A percentile compares a stretch with the other conserved stretches of the same genome.
Evolutionary conservation across 2,113 vertebrate species (phyloP).

Genomic region (Ahaetulla prasina): DNA sequence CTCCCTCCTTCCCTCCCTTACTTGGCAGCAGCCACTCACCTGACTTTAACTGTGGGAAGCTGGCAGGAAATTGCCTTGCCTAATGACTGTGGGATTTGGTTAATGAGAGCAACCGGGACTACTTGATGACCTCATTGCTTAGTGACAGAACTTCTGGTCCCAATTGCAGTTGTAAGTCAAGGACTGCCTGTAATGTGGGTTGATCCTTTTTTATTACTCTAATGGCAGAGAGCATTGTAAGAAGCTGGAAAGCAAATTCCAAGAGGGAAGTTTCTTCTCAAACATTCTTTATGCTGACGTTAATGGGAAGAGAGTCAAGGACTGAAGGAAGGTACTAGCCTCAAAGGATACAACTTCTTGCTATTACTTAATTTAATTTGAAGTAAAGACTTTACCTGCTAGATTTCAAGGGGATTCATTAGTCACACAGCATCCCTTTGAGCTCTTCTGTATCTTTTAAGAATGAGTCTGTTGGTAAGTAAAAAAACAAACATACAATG

Average conservation of each 20-base stretch:
- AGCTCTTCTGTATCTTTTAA: not conserved
- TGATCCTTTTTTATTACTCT: not conserved
- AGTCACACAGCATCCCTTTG: not conserved
- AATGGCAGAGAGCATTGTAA: not conserved
- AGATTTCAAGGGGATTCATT: not conserved
- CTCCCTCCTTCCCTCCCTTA: not conserved
- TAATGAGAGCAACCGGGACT: not conserved
- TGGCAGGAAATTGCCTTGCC: too few species aligned
- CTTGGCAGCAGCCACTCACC: not conserved
- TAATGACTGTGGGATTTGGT: not conserved
- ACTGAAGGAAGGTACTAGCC: not conserved
- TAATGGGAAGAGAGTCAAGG: not conserved
- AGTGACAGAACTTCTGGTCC: not conserved
- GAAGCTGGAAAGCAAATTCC: not conserved
- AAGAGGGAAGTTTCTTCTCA: not conserved
- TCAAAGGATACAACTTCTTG: not conserved
- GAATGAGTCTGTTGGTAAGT: not conserved
- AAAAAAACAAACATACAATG: not conserved
- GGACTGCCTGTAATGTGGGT: not conserved
- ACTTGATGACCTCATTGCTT: not conserved
- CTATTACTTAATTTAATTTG: not conserved
- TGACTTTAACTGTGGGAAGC: not conserved
- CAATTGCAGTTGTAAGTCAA: not conserved
- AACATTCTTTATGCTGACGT: not conserved
- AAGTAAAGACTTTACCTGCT: not conserved